These are phyloP conservation scores for Mesochorus sp. DNA, from an alignment of 2,888 invertebrate genomes.

Conservation along the genomic window DNA sequence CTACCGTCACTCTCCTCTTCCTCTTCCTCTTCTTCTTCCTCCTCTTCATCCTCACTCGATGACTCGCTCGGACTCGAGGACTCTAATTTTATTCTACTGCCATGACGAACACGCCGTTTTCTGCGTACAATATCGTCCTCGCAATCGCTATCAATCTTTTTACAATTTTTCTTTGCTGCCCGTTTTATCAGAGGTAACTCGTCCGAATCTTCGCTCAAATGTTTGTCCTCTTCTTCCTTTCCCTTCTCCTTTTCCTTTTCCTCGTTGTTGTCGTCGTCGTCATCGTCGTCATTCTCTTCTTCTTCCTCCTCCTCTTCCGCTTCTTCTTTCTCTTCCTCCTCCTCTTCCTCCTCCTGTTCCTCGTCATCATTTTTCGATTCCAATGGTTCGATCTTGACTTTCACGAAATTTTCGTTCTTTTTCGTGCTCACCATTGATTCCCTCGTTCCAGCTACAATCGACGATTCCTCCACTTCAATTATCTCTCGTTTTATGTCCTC, in stretches of 20 bases:
- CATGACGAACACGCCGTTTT: constrained; percentile 75
- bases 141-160: constrained; percentile 69
- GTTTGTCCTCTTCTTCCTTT: constrained; percentile 63
- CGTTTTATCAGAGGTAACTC: constrained; percentile 76
- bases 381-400: constrained; percentile 49
- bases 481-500: constrained; percentile 68
- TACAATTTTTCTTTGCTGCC: constrained; percentile 70
- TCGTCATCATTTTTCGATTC: constrained; percentile 57
- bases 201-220: constrained; percentile 75
- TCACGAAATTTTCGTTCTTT: constrained; percentile 62
- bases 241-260: constrained; percentile 67
- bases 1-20: constrained; percentile 73
- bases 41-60: constrained; percentile 66
- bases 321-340: too few species aligned
- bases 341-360: constrained; percentile 61
- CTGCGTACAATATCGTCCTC: constrained; percentile 73
- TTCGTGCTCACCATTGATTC: constrained; percentile 66
- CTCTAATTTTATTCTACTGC: constrained; percentile 77
- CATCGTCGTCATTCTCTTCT: constrained; percentile 70
- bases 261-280: constrained; percentile 50
- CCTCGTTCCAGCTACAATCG: constrained; percentile 62
- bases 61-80: constrained; percentile 78
- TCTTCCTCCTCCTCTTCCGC: constrained; percentile 54
- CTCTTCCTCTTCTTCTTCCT: constrained; percentile 34
- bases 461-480: constrained; percentile 61